Percentiles rank a stretch among this genome's conserved stretches.
phyloP scores from a whole-genome alignment of 2,888 invertebrate genomes.

The Lycaena phlaeas region DNA sequence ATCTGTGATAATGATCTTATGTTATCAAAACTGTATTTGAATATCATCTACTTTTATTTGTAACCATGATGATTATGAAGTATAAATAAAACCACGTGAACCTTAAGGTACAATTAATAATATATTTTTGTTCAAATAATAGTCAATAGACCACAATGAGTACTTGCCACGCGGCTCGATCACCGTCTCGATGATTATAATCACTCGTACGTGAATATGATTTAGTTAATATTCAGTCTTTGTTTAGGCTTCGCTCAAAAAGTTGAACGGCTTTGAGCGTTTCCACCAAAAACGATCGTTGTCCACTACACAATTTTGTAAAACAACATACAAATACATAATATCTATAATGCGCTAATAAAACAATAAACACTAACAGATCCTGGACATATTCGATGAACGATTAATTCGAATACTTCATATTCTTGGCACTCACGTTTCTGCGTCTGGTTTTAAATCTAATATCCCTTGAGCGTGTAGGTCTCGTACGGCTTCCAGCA shows the following conservation, averaged over 20 bases:
- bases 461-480: constrained; percentile 80
- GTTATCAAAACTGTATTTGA: no score
- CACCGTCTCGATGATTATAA: constrained; percentile 26
- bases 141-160: constrained; percentile 65
- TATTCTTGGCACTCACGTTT: constrained; percentile 53
- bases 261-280: constrained; percentile 24
- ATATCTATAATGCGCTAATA: constrained; percentile 44
- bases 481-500: constrained; percentile 82
- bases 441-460: constrained; percentile 58
- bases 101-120: constrained; percentile 18
- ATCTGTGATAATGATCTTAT: no score
- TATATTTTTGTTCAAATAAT: constrained; percentile 36
- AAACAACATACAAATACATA: constrained; percentile 30
- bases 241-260: constrained; percentile 48
- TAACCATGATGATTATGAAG: no score
- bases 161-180: constrained; percentile 28
- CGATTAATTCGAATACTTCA: constrained; percentile 19
- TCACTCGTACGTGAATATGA: constrained; percentile 26
- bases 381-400: constrained; percentile 29
- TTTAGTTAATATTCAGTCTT: constrained; percentile 66
- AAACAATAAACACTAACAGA: constrained; percentile 29
- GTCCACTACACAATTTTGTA: constrained; percentile 24
- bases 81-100: no score
- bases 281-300: constrained; percentile 35
- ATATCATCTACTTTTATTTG: no score